Conservation (phyloP, 2,888 invertebrate genomes). For the Apamea epomidion region DNA sequence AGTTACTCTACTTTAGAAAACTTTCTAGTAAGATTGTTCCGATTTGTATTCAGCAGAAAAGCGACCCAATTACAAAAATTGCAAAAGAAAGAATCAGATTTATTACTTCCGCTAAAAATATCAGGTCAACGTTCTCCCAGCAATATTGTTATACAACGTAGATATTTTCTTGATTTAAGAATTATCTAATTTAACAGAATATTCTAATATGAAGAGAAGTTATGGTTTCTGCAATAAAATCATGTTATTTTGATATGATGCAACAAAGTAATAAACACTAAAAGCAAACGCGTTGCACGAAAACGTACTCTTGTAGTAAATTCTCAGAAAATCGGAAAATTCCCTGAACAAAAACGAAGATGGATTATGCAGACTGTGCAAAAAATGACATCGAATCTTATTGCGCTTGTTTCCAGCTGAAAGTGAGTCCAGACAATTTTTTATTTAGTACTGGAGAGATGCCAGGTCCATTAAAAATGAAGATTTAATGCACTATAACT, state of each 20-base stretch:
- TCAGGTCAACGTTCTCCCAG: constrained; percentile 24
- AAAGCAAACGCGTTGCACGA: background rate
- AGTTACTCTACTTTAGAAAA: background rate
- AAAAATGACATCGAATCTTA: constrained; percentile 30
- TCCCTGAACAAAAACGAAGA: constrained; percentile 12
- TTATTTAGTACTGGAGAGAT: constrained; percentile 54
- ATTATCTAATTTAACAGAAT: background rate
- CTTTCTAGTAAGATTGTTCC: background rate
- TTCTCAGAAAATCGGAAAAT: constrained; percentile 19
- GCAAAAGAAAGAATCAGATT: constrained; percentile 28
- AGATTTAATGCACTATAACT: constrained; percentile 48
- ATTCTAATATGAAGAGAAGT: background rate
- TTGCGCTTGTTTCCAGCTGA: constrained; percentile 28
- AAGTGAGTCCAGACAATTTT: constrained; percentile 57
- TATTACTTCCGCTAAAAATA: constrained; percentile 35
- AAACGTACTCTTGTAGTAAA: constrained; percentile 29
- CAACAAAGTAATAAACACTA: background rate
- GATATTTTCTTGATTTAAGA: constrained; percentile 1
- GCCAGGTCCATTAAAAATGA: constrained; percentile 58
- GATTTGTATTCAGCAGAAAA: background rate
- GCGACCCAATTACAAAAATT: constrained; percentile 13
- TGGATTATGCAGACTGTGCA: constrained; percentile 19
- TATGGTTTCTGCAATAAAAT: background rate
- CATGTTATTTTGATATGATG: background rate
- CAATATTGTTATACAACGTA: constrained; percentile 20